A percentile compares a stretch with the other conserved stretches of the same genome.
Evolutionary conservation across 1,140 invertebrate genomes (phyloP).

Genomic region (Halesus radiatus): DNA sequence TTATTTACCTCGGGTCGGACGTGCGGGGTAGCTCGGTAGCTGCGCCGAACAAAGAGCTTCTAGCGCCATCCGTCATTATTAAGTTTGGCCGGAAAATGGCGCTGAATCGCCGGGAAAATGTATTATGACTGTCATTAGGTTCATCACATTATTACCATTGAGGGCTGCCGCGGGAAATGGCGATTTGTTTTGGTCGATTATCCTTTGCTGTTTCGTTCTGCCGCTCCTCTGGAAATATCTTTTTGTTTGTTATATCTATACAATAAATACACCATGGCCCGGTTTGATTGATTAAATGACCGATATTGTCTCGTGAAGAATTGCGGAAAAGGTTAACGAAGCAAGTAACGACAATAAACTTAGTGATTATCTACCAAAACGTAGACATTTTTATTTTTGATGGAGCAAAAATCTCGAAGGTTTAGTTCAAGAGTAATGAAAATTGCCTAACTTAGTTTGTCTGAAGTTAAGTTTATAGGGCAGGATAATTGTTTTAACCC

Average conservation of each 20-base stretch:
- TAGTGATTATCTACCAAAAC: too few species aligned
- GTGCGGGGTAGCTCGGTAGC: background rate
- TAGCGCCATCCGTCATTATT: conserved; percentile 48
- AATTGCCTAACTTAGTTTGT: too few species aligned
- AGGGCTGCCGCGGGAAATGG: conserved; percentile 30
- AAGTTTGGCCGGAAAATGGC: conserved; percentile 48
- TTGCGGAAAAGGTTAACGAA: too few species aligned
- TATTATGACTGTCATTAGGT: conserved; percentile 48
- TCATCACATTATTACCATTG: conserved; percentile 42
- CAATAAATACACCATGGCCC: background rate
- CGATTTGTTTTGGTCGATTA: conserved; percentile 43
- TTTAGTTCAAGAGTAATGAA: too few species aligned
- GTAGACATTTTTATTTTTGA: too few species aligned
- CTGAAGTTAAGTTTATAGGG: too few species aligned
- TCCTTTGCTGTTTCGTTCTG: conserved; percentile 23
- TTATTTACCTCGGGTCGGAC: background rate
- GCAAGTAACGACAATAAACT: too few species aligned
- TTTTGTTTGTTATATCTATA: background rate
- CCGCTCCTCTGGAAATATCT: background rate
- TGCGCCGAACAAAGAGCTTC: conserved; percentile 32
- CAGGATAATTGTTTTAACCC: too few species aligned
- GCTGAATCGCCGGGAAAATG: conserved; percentile 47
- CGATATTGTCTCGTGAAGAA: too few species aligned
- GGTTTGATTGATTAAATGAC: conserved; percentile 10
- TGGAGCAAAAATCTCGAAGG: too few species aligned